Conservation (phyloP, 2,888 invertebrate genomes). For the Caenorhabditis macrosperma region DNA sequence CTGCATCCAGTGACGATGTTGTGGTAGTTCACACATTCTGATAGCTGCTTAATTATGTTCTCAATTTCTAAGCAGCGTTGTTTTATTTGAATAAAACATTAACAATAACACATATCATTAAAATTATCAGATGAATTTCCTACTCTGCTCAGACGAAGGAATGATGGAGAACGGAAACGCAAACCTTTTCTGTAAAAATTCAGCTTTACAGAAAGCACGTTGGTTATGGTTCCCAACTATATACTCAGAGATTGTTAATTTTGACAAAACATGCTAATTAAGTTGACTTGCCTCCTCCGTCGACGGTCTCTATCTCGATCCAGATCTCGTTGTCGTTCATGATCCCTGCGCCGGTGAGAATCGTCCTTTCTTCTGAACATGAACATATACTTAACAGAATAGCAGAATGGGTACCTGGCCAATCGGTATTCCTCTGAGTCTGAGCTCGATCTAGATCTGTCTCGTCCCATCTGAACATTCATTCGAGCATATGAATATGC, state of each 20-base stretch:
- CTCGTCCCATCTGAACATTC: slow-evolving; percentile 46
- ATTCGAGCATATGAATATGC: not conserved
- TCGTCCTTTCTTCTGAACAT: slow-evolving; percentile 39
- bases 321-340: slow-evolving; percentile 38
- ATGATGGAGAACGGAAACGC: slow-evolving; percentile 44
- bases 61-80: slow-evolving; percentile 29
- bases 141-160: slow-evolving; percentile 34
- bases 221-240: not conserved
- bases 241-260: not conserved
- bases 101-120: slow-evolving; percentile 44
- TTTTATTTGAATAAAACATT: slow-evolving; percentile 41
- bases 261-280: not conserved
- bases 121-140: slow-evolving; percentile 8
- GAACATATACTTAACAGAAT: not conserved
- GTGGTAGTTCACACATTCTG: not conserved
- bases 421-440: slow-evolving; percentile 48
- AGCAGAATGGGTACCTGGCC: slow-evolving; percentile 6
- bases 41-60: slow-evolving; percentile 6
- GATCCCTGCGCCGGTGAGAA: slow-evolving; percentile 21
- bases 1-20: slow-evolving; percentile 12
- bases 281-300: slow-evolving; percentile 41
- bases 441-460: slow-evolving; percentile 46
- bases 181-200: slow-evolving; percentile 55
- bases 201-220: slow-evolving; percentile 16
- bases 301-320: slow-evolving; percentile 48